Evolutionary conservation across 2,113 vertebrate genomes (phyloP).

Genomic region (Xiphophorus maculatus): DNA sequence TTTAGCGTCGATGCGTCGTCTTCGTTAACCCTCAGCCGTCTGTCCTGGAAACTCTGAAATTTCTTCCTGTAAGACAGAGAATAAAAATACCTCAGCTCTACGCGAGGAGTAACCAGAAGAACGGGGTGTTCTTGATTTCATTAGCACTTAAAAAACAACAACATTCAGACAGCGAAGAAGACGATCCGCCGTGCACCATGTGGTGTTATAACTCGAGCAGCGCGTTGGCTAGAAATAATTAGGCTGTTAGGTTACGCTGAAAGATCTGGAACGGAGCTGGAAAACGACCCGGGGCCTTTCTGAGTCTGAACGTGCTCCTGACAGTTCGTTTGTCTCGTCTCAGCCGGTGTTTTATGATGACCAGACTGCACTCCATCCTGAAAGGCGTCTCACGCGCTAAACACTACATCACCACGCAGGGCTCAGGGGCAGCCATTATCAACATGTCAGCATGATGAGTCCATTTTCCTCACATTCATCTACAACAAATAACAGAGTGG

Average conservation of each 20-base stretch:
- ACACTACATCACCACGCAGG: conserved; percentile 65
- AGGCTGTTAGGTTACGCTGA: background rate
- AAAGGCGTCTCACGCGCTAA: conserved; percentile 62
- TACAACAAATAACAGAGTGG: conserved; percentile 66
- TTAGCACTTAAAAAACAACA: background rate
- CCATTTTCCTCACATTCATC: conserved; percentile 68
- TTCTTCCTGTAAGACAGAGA: conserved; percentile 85
- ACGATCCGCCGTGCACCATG: background rate
- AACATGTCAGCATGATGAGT: conserved; percentile 71
- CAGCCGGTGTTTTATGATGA: conserved; percentile 55
- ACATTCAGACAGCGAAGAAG: background rate
- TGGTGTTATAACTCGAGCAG: background rate
- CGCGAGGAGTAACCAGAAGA: background rate
- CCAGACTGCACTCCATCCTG: conserved; percentile 50
- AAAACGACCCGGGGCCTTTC: background rate
- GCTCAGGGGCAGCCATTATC: conserved; percentile 78
- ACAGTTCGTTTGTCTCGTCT: conserved; percentile 32
- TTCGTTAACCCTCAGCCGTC: conserved; percentile 91
- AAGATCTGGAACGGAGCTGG: background rate
- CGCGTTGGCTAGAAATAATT: background rate
- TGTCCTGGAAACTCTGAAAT: conserved; percentile 98
- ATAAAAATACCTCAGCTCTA: background rate
- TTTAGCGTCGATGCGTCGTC: conserved; percentile 85
- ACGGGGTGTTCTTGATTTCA: background rate
- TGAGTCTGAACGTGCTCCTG: conserved; percentile 16